Conservation (phyloP, 2,113 vertebrate species). For the Scomber japonicus region DNA sequence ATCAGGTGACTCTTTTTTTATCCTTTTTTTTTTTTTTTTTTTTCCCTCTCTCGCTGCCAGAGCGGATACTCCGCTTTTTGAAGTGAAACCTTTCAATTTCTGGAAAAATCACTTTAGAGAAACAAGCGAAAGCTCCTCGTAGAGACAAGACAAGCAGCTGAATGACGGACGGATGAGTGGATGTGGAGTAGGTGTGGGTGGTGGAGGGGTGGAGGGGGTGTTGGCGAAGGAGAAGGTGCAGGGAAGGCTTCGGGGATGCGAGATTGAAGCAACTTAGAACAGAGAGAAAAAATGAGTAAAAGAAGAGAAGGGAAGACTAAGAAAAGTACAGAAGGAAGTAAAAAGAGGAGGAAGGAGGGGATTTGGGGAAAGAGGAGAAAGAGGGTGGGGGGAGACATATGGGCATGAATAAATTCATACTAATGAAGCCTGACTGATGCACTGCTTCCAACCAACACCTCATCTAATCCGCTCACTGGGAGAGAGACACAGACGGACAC, state of each 20-base stretch:
- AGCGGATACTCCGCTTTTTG: slow-evolving; percentile 35
- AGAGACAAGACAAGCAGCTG: slow-evolving; percentile 40
- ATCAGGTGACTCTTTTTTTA: slow-evolving; percentile 14
- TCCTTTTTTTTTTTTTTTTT: background rate
- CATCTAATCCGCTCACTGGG: slow-evolving; percentile 81
- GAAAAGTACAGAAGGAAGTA: slow-evolving; percentile 32
- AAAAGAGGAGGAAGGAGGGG: slow-evolving; percentile 25
- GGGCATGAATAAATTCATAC: slow-evolving; percentile 85
- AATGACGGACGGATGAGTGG: slow-evolving; percentile 45
- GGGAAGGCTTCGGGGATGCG: slow-evolving; percentile 6
- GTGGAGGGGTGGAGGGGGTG: slow-evolving; percentile 20
- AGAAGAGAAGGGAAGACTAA: slow-evolving; percentile 25
- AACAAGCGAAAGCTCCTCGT: slow-evolving; percentile 53
- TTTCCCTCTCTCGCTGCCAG: background rate
- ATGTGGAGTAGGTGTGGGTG: slow-evolving; percentile 44
- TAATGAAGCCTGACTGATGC: slow-evolving; percentile 84
- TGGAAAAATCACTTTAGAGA: slow-evolving; percentile 56
- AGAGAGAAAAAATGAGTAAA: slow-evolving; percentile 7
- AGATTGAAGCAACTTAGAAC: slow-evolving; percentile 1
- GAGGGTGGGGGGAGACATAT: slow-evolving; percentile 72
- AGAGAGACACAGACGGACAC: slow-evolving; percentile 60
- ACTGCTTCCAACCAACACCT: slow-evolving; percentile 82
- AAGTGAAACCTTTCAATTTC: slow-evolving; percentile 54
- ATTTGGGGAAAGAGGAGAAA: slow-evolving; percentile 49
- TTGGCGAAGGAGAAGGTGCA: background rate